Conservation (phyloP, 2,113 vertebrate species). For the Bubo scandiacus region DNA sequence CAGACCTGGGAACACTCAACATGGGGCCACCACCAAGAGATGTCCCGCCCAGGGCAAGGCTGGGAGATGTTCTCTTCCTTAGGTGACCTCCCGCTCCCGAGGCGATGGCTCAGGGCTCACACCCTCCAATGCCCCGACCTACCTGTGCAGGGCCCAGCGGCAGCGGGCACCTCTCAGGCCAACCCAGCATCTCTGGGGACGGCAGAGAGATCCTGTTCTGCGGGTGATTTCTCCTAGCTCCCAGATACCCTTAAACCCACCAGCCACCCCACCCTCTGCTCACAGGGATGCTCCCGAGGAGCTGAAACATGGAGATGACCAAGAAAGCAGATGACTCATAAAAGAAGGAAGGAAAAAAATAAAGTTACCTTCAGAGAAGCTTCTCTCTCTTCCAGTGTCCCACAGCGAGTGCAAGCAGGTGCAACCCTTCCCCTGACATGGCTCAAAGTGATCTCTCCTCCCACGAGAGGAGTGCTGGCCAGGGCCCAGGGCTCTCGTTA, state of each 20-base stretch:
- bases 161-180: background rate
- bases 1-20: background rate
- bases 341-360: background rate
- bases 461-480: background rate
- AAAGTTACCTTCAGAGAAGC: background rate
- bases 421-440: background rate
- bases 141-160: background rate
- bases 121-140: fast-evolving
- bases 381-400: background rate
- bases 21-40: too few relatives aligned
- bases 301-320: too few relatives aligned
- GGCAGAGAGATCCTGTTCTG: background rate
- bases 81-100: background rate
- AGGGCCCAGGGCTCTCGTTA: background rate
- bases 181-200: background rate
- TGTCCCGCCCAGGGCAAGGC: background rate
- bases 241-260: background rate
- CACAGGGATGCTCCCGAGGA: background rate
- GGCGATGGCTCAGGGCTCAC: background rate
- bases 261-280: background rate
- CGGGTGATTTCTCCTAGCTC: background rate
- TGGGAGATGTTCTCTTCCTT: background rate
- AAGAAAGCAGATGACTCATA: background rate
- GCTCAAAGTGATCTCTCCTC: background rate
- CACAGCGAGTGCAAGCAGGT: background rate